These are phyloP conservation scores for Pangasius sanitwongsei DNA, from an alignment of 2,797 vertebrate species.

Conservation along the genomic window DNA sequence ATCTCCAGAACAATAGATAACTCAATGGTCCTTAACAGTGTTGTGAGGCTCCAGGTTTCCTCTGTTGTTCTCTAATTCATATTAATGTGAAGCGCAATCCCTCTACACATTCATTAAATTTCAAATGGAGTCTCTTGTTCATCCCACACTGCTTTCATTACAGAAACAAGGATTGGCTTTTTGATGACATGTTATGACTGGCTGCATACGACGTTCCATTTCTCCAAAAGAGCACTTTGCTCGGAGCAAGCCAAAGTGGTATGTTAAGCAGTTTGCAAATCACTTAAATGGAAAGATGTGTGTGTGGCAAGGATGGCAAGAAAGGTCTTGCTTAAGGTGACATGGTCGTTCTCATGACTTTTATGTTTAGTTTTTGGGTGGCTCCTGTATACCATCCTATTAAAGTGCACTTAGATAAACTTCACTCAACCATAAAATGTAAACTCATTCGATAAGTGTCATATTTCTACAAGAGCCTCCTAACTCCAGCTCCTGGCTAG, in stretches of 20 bases:
- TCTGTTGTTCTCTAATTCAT: constrained; percentile 35
- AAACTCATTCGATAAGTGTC: constrained; percentile 3
- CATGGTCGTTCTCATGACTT: background rate
- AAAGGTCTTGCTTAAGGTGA: background rate
- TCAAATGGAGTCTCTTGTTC: constrained; percentile 34
- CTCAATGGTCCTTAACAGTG: constrained; percentile 34
- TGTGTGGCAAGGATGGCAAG: background rate
- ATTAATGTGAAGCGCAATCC: constrained; percentile 31
- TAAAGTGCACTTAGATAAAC: constrained; percentile 22
- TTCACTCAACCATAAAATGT: constrained; percentile 1
- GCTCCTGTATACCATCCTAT: constrained; percentile 26
- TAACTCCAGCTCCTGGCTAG: background rate
- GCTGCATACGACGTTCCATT: background rate
- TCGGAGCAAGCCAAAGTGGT: background rate
- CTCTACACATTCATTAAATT: constrained; percentile 31
- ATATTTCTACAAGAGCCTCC: background rate
- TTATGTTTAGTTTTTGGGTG: constrained; percentile 50
- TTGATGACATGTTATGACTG: constrained; percentile 3
- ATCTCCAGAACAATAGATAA: constrained; percentile 15
- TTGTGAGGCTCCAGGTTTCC: constrained; percentile 14
- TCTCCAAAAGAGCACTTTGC: background rate
- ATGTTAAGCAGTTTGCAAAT: background rate
- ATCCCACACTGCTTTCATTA: constrained; percentile 22
- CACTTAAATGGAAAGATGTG: background rate
- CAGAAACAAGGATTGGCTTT: constrained; percentile 17